Conservation (phyloP, 2,797 vertebrate genomes). For the Girardinus metallicus region DNA sequence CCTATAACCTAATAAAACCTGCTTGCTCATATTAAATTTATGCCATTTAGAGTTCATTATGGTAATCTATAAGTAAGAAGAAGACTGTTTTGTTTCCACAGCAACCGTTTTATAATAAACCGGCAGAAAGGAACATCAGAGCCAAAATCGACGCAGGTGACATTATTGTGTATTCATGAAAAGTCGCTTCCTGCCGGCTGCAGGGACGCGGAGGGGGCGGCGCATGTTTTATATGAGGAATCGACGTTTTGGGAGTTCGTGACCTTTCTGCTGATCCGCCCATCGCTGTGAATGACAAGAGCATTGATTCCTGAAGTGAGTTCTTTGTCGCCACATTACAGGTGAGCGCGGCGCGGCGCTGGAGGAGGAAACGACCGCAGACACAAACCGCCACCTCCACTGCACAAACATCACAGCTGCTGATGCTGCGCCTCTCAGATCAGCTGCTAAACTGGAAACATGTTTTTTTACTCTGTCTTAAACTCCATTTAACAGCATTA, state of each 20-base stretch:
- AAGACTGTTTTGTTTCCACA: constrained; percentile 57
- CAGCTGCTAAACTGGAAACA: not conserved
- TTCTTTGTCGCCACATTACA: constrained; percentile 63
- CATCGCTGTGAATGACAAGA: constrained; percentile 74
- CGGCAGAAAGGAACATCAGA: constrained; percentile 21
- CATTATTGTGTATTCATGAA: constrained; percentile 33
- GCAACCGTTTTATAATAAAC: constrained; percentile 45
- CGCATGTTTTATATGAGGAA: constrained; percentile 56
- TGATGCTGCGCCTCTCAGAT: not conserved
- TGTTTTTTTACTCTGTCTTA: not conserved
- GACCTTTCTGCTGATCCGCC: constrained; percentile 76
- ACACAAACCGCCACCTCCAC: not conserved
- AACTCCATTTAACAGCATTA: not conserved
- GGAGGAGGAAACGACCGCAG: constrained; percentile 24
- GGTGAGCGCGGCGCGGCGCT: constrained; percentile 31
- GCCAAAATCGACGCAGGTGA: constrained; percentile 32
- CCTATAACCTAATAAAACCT: constrained; percentile 63
- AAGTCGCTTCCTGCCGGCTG: constrained; percentile 4
- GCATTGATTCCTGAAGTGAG: constrained; percentile 59
- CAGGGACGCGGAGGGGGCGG: constrained; percentile 8
- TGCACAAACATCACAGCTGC: not conserved
- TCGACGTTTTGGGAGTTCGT: constrained; percentile 58
- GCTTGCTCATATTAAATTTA: constrained; percentile 64
- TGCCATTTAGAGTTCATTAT: constrained; percentile 66
- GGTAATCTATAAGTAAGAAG: constrained; percentile 54